Base-by-base conservation (phyloP, 2,797 vertebrate genomes). In the Sebastes cheni region DNA sequence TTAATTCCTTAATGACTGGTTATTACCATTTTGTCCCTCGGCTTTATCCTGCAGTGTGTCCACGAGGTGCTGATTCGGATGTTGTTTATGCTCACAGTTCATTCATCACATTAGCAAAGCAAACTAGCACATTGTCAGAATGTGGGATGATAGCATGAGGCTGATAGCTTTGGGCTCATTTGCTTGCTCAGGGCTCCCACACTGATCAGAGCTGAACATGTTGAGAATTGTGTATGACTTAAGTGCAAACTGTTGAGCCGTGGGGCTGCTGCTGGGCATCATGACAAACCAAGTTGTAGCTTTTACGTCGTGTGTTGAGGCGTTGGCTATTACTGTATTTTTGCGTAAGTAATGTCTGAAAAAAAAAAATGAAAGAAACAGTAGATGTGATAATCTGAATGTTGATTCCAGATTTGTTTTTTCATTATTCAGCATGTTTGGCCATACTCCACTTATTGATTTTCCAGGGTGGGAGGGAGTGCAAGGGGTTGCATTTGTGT, bases 371-470 rank as follows among this genome's bases (percentile, higher is more conserved):
- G 23, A 56, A n/a, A 54, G 29, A 29, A 65, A 59, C 7, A 12
- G 1, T 54, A 22, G 20, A 58, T 20, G 2, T 22, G 61, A 22
- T 46, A 4, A 52, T 76, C 14, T 3, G 11, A 30, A 29, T 32
- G 13, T n/a, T 20, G 60, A 70, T 20, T 20, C 18, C 46, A 50
- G 46, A 20, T 50, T 20, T 16, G 2, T 39, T 16, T 42, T 55
- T 18, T 25, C 6, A 16, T 46, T 13, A 56, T 71, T 65, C 71
- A 36, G 42, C 6, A 27, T 52, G 34, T 70, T 80, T 86, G 75
- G 58, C 77, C 7, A 1, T 1, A 32, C 30, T 83, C 59, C 83
- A 62, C 62, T 10, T 81, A 84, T 91, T 75, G 85, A 91, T 67
- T 68, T 79, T 58, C 67, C 32, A 1, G n/a, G 52, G 39, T 39